Evolutionary conservation across 2,888 invertebrate species (phyloP).

Genomic region (Drosophila lutescens): DNA sequence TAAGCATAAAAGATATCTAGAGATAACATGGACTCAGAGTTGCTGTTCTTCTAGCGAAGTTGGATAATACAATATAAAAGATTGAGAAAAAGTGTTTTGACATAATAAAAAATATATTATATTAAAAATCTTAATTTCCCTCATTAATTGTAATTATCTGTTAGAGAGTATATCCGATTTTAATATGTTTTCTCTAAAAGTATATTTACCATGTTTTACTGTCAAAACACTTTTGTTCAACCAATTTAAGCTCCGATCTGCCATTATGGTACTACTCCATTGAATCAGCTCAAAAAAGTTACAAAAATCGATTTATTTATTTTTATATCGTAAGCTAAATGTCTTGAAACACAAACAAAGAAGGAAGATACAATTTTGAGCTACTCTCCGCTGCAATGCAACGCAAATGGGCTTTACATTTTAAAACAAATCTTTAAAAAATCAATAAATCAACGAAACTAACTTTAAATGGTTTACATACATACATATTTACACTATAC

Average conservation of each 20-base stretch:
- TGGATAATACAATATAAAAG: constrained; percentile 2
- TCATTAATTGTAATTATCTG: neutral
- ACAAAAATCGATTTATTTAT: constrained; percentile 8
- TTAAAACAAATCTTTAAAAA: constrained; percentile 37
- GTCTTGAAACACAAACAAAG: constrained; percentile 21
- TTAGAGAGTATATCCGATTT: neutral
- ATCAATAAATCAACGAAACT: constrained; percentile 68
- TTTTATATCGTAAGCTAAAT: constrained; percentile 22
- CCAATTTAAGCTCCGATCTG: constrained; percentile 11
- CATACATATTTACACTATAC: constrained; percentile 40
- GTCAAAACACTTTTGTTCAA: constrained; percentile 9
- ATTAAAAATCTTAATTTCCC: neutral
- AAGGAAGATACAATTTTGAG: constrained; percentile 18
- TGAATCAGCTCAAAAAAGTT: constrained; percentile 24
- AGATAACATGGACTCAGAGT: constrained; percentile 24
- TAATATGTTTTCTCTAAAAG: no score
- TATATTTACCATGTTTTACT: neutral
- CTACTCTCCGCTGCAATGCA: constrained; percentile 52
- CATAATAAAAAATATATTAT: neutral
- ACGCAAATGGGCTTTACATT: constrained; percentile 60
- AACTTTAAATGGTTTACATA: constrained; percentile 53
- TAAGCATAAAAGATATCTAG: constrained; percentile 37
- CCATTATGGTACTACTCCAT: constrained; percentile 7
- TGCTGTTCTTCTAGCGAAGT: constrained; percentile 22
- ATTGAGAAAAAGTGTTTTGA: constrained; percentile 7